A percentile compares a stretch with the other conserved stretches of the same genome.
phyloP scores from a whole-genome alignment of 2,888 invertebrate genomes.

The Aleiodes leptofemur region DNA sequence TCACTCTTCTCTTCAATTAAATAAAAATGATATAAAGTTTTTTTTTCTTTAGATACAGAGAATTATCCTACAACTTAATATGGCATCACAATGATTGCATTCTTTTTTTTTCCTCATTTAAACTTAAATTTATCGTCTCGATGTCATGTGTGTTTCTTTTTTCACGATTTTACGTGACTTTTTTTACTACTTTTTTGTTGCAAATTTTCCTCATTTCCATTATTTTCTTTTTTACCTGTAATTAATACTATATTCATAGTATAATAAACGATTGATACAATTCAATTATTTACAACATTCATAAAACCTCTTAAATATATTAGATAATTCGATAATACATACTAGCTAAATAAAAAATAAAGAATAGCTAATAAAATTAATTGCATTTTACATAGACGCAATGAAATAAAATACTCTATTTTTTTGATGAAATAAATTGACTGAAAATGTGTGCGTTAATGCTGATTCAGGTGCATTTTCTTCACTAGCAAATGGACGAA shows the following conservation, averaged over 20 bases:
- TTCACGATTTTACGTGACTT: neutral
- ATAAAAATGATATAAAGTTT: slow-evolving; percentile 64
- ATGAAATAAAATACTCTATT: slow-evolving; percentile 14
- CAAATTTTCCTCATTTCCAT: slow-evolving; percentile 15
- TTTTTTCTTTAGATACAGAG: slow-evolving; percentile 48
- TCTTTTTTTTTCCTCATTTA: slow-evolving; percentile 2
- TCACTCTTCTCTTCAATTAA: slow-evolving; percentile 58
- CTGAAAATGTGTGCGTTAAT: slow-evolving; percentile 22
- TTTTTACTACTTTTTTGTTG: slow-evolving; percentile 18
- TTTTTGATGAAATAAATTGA: slow-evolving; percentile 12
- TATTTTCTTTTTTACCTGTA: slow-evolving; percentile 48
- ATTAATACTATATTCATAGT: slow-evolving; percentile 60
- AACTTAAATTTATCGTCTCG: slow-evolving; percentile 60
- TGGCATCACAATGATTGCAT: slow-evolving; percentile 67
- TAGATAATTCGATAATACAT: slow-evolving; percentile 44
- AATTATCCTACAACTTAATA: slow-evolving; percentile 61
- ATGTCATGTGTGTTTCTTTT: slow-evolving; percentile 52
- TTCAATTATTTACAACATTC: slow-evolving; percentile 67
- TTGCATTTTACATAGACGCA: slow-evolving; percentile 33
- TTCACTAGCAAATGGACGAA: neutral
- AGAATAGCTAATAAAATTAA: slow-evolving; percentile 27
- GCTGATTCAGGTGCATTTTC: too few relatives aligned
- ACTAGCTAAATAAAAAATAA: slow-evolving; percentile 45
- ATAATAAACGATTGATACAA: slow-evolving; percentile 64
- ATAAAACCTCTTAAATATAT: slow-evolving; percentile 57